Conservation (phyloP, 2,113 vertebrate species). For the Acrocephalus kingi region DNA sequence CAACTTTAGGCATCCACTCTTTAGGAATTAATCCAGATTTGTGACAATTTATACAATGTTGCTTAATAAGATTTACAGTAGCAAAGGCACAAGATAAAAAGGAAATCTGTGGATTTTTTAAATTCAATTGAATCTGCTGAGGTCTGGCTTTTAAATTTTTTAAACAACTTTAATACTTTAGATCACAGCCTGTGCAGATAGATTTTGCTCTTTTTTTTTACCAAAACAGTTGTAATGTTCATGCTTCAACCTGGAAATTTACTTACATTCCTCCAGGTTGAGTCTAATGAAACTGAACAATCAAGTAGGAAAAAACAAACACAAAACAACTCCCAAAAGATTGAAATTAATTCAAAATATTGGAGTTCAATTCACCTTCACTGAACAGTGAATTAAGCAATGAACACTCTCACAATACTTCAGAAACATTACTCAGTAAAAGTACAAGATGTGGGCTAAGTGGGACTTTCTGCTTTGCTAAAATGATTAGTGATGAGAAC, state of each 20-base stretch:
- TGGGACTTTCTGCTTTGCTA: conserved; percentile 12
- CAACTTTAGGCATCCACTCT: background rate
- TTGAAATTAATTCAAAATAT: background rate
- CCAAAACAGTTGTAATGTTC: background rate
- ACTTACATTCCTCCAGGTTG: background rate
- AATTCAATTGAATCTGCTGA: background rate
- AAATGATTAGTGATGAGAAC: conserved; percentile 57
- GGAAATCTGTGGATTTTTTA: background rate
- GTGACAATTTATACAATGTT: background rate
- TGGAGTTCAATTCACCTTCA: background rate
- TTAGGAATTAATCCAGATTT: background rate
- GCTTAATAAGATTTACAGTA: background rate
- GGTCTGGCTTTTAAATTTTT: background rate
- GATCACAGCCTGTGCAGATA: background rate
- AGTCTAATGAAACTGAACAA: background rate
- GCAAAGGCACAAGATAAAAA: background rate
- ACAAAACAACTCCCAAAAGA: background rate
- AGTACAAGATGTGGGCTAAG: background rate
- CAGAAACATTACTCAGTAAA: background rate
- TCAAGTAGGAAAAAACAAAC: background rate
- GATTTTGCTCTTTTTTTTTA: background rate
- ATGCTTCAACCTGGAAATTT: background rate
- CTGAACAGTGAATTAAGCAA: background rate
- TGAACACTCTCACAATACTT: background rate
- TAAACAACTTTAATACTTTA: background rate